Conservation (phyloP, 1,140 invertebrate species). For the Oedothorax gibbosus region DNA sequence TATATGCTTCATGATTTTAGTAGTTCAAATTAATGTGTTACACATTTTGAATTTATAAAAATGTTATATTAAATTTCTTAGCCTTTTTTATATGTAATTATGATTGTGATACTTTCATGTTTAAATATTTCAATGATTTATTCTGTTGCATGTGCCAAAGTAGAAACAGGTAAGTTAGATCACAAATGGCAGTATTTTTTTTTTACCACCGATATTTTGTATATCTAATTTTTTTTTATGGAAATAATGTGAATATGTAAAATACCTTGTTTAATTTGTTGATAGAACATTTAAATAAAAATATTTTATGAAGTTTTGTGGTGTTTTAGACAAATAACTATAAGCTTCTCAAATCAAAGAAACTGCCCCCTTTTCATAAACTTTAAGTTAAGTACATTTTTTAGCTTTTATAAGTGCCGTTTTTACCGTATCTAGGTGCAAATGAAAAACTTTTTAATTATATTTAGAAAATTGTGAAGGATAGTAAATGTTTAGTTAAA, state of each 20-base stretch:
- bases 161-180: slow-evolving; percentile 1
- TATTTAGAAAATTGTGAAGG: too few species aligned
- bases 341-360: too few species aligned
- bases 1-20: neutral
- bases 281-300: too few species aligned
- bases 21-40: neutral
- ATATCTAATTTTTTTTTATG: slow-evolving; percentile 6
- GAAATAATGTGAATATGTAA: slow-evolving; percentile 9
- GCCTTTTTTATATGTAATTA: neutral
- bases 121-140: slow-evolving; percentile 1
- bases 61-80: neutral
- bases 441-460: too few species aligned
- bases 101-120: neutral
- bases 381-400: too few species aligned
- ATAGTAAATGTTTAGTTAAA: too few species aligned
- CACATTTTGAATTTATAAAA: neutral
- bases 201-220: slow-evolving; percentile 41
- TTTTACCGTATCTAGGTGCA: too few species aligned
- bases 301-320: too few species aligned
- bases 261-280: neutral
- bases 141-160: slow-evolving; percentile 19
- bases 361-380: too few species aligned
- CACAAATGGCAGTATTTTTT: slow-evolving; percentile 12
- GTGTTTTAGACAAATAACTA: too few species aligned
- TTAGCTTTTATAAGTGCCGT: too few species aligned